These are phyloP conservation scores for Rhombomys opimus DNA, from an alignment of 2,113 vertebrate species.

Conservation along the genomic window DNA sequence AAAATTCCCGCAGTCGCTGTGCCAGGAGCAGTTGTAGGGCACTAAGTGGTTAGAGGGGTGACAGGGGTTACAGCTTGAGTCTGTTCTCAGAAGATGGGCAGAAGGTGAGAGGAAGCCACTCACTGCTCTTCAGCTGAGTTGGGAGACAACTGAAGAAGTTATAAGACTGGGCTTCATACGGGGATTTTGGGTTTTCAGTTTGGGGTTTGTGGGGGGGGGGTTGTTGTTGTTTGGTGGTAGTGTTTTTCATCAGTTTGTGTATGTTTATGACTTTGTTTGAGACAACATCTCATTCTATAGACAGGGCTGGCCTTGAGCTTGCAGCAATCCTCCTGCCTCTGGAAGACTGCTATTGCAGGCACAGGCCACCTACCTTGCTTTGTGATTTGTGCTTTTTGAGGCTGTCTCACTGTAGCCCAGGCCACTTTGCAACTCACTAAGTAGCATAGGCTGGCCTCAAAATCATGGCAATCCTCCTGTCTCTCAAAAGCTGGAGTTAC, in stretches of 20 bases:
- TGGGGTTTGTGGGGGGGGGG: background rate
- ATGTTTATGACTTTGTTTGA: background rate
- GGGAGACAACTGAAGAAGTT: background rate
- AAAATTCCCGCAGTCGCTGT: background rate
- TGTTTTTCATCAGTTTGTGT: background rate
- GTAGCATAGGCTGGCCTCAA: background rate
- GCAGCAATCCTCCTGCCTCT: background rate
- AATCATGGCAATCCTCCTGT: background rate
- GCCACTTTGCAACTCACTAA: background rate
- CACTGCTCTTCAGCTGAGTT: background rate
- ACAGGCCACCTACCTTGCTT: background rate
- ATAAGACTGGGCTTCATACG: background rate
- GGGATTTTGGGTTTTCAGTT: background rate
- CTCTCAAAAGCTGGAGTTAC: background rate
- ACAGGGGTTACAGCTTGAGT: background rate
- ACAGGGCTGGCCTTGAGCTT: background rate
- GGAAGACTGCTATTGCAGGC: background rate
- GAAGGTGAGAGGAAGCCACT: background rate
- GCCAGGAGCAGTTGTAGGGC: background rate
- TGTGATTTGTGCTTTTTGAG: background rate
- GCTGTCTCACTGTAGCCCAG: background rate
- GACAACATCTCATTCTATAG: background rate
- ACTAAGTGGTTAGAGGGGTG: background rate
- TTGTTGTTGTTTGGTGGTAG: background rate
- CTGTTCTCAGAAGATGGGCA: background rate